Evolutionary conservation across 2,888 invertebrate species (phyloP).

Genomic region (Blastobasis lacticolella): DNA sequence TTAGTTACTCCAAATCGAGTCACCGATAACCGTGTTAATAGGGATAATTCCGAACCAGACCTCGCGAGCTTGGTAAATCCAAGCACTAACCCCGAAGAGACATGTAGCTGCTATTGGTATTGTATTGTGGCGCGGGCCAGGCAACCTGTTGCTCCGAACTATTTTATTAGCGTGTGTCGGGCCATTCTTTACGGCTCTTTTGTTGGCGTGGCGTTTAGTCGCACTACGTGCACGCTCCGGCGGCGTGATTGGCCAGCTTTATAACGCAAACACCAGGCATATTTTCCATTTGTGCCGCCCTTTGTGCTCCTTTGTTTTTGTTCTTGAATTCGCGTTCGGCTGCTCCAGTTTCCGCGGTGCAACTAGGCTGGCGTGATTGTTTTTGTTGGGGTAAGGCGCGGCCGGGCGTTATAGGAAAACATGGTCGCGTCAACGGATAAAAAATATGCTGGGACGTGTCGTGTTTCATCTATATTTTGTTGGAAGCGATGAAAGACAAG

Average conservation of each 20-base stretch:
- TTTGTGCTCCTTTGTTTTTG: slow-evolving; percentile 30
- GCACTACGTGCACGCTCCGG: slow-evolving; percentile 43
- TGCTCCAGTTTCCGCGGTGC: slow-evolving; percentile 4
- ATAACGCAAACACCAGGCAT: slow-evolving; percentile 52
- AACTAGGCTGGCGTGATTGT: neutral
- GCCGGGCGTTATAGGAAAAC: neutral
- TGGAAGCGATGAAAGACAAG: too few relatives aligned
- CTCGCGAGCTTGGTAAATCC: slow-evolving; percentile 5
- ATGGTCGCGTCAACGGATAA: neutral
- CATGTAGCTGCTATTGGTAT: slow-evolving; percentile 42
- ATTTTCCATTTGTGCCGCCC: slow-evolving; percentile 44
- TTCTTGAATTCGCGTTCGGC: slow-evolving; percentile 26
- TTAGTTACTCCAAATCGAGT: too few relatives aligned
- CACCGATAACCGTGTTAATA: neutral
- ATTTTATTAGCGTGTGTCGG: slow-evolving; percentile 71
- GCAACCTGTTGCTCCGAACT: slow-evolving; percentile 69
- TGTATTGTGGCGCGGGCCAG: slow-evolving; percentile 47
- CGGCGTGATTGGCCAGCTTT: slow-evolving; percentile 60
- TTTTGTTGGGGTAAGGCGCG: neutral
- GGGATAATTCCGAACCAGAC: slow-evolving; percentile 6
- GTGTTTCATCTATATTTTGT: too few relatives aligned
- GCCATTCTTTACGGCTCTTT: slow-evolving; percentile 70
- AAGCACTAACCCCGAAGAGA: slow-evolving; percentile 37
- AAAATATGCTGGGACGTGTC: too few relatives aligned
- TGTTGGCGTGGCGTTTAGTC: slow-evolving; percentile 64